Conservation (phyloP, 2,888 invertebrate genomes). For the Alitta virens region DNA sequence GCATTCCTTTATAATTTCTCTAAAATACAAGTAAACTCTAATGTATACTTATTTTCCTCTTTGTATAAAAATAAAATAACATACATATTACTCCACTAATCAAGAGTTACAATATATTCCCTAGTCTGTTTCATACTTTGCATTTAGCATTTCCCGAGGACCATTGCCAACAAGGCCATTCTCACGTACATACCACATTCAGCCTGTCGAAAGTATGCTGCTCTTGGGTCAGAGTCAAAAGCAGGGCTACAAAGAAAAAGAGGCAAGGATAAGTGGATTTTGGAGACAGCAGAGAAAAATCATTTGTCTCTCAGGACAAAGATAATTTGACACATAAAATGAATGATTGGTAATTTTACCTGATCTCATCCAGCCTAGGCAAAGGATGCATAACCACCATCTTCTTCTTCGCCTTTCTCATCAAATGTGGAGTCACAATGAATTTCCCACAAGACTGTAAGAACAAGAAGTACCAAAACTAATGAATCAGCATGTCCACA, state of each 20-base stretch:
- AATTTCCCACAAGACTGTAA: constrained; percentile 78
- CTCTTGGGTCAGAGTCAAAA: constrained; percentile 93
- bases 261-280: too few relatives aligned
- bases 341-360: constrained; percentile 40
- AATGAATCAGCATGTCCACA: too few relatives aligned
- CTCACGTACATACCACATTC: constrained; percentile 97
- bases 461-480: constrained; percentile 3
- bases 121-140: too few relatives aligned
- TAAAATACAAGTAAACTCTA: too few relatives aligned
- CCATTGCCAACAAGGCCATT: constrained; percentile 87
- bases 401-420: constrained; percentile 88
- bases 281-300: neutral
- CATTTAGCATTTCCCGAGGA: constrained; percentile 35
- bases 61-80: too few relatives aligned
- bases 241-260: constrained; percentile 67
- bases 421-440: constrained; percentile 87
- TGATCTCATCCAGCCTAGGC: constrained; percentile 89
- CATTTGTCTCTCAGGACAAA: too few relatives aligned
- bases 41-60: too few relatives aligned
- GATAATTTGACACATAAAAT: too few relatives aligned
- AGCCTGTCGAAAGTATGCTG: constrained; percentile 97
- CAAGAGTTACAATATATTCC: too few relatives aligned
- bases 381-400: constrained; percentile 98
- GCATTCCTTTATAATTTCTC: too few relatives aligned
- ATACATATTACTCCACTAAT: too few relatives aligned